phyloP scores from a whole-genome alignment of 2,113 vertebrate genomes.

The Rutilus rutilus region DNA sequence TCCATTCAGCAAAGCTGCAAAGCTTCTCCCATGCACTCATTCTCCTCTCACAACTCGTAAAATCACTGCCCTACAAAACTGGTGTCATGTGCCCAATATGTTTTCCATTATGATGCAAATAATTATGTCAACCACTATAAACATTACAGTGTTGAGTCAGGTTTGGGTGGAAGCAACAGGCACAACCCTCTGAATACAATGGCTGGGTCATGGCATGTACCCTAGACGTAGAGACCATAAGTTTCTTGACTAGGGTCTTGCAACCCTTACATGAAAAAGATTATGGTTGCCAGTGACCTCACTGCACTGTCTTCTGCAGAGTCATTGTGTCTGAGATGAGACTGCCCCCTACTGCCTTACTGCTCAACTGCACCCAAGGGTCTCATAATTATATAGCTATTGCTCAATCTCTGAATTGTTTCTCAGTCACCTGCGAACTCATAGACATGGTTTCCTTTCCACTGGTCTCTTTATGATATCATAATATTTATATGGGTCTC shows the following conservation, averaged over 20 bases:
- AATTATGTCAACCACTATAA: neutral
- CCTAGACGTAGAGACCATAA: neutral
- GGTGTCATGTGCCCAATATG: conserved; percentile 17
- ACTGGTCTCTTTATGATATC: neutral
- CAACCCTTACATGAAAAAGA: conserved; percentile 2
- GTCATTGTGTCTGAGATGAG: conserved; percentile 33
- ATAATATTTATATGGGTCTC: neutral
- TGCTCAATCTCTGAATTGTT: neutral
- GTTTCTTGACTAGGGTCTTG: neutral
- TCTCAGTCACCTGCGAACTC: neutral
- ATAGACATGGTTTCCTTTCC: neutral
- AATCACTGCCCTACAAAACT: conserved; percentile 5
- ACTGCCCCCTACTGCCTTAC: conserved; percentile 36
- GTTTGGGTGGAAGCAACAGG: neutral
- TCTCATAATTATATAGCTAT: neutral
- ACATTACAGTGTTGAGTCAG: neutral
- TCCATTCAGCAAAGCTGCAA: neutral
- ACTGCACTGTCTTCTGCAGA: conserved; percentile 11
- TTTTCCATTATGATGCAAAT: conserved; percentile 21
- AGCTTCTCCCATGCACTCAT: neutral
- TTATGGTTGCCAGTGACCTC: conserved; percentile 33
- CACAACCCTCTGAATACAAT: neutral
- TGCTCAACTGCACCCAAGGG: conserved; percentile 4
- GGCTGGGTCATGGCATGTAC: neutral
- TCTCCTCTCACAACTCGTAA: neutral